These are phyloP conservation scores for Aurelia aurita complex sp. Pacific DNA, from an alignment of 30 jellyfish, hydroid and myxozoan species.

Conservation along the genomic window DNA sequence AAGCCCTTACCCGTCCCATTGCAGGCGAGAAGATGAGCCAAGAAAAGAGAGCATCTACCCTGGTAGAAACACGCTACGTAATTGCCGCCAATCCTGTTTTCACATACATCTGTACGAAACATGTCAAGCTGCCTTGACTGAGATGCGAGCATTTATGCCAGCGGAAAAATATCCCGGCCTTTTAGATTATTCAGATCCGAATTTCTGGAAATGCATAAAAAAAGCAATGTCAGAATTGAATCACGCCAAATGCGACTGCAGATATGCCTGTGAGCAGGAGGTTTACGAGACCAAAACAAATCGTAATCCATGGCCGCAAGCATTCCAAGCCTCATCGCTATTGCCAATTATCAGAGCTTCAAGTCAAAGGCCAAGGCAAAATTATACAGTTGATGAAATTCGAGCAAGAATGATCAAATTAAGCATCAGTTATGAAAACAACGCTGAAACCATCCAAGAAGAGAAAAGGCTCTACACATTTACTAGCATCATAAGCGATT, in stretches of 20 bases:
- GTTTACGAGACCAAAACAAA: background rate
- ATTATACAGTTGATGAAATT: conserved; percentile 11
- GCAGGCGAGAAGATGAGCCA: conserved; percentile 3
- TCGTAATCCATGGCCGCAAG: conserved; percentile 51
- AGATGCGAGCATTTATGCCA: conserved; percentile 11
- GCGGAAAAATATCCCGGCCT: background rate
- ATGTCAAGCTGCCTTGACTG: background rate
- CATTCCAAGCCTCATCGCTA: too few species aligned
- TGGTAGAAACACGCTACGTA: background rate
- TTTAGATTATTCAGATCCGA: background rate
- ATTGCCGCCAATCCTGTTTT: background rate
- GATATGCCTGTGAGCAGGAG: conserved; percentile 9
- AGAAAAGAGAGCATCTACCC: conserved; percentile 20
- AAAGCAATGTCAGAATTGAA: background rate
- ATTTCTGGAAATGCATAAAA: background rate
- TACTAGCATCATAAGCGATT: conserved; percentile 3
- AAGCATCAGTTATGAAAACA: conserved; percentile 33
- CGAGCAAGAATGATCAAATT: conserved; percentile 43
- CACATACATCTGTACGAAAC: background rate
- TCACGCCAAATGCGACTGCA: conserved; percentile 9
- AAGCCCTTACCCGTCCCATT: conserved; percentile 5
- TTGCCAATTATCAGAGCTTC: too few species aligned
- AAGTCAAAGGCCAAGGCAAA: background rate
- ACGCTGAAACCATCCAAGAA: background rate
- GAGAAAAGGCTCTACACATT: conserved; percentile 24